Base-by-base conservation (phyloP, 1,140 invertebrate species). In the Charaxes varanes region DNA sequence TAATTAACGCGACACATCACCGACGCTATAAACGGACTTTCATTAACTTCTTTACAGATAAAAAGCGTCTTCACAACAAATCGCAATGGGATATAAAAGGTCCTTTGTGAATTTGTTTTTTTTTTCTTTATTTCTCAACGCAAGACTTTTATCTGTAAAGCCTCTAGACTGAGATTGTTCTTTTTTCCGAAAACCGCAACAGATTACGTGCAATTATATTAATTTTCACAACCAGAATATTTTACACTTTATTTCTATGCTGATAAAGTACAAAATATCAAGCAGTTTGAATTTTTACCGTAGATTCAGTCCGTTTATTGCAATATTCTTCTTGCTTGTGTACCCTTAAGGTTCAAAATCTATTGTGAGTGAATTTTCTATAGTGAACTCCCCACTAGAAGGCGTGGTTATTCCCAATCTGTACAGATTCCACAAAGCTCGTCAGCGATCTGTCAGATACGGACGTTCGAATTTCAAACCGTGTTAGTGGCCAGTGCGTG, bases 401-500 rank as follows among this genome's bases (percentile, higher is more conserved):
- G 54, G 54, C 54, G 54, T 53, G 54, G 54, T 47, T 41, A 44
- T 41, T 42, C 31, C 28, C 27, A 24, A 62, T 52, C 42, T 42
- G 28, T 35, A 28, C 43, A 49, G 36, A 46, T 24, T 35, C 43
- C 40, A 48, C 54, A 54, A 47, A 53, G 40, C 50, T 54, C 52
- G 52, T 52, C 45, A 33, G 40, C 38, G 41, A 41, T 36, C 55
- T 43, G 53, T 52, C 62, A 56, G 54, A 46, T 27, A 49, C 65
- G 52, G 53, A 53, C 63, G 59, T 64, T 62, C 50, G 49, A 64
- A 54, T 55, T 64, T 62, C 50, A 47, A 64, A 52, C 30, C 41
- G 43, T 53, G 57, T 58, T 18, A 53, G 51, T 59, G 42, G 35
- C 32, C 45, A 61, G 51, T 53, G 40, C 44, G 60, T 48, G 54